Conservation (phyloP, 2,113 vertebrate species). For the Elephantulus edwardii region DNA sequence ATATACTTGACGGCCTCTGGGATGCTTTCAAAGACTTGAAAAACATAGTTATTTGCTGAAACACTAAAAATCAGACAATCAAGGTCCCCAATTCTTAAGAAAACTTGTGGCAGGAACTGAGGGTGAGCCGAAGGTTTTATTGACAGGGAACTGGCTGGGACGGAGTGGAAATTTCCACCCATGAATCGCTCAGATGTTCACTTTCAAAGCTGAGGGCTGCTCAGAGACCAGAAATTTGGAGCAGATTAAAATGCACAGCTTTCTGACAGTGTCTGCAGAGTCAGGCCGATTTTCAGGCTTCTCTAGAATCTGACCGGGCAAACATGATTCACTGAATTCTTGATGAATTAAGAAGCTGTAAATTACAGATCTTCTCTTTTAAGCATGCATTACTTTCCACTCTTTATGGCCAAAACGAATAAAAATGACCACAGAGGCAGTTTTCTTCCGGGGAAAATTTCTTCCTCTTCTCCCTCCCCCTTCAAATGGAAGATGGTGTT, state of each 20-base stretch:
- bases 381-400: constrained; percentile 63
- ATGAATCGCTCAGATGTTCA: constrained; percentile 25
- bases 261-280: constrained; percentile 58
- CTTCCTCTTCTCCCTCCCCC: neutral
- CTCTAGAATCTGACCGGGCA: constrained; percentile 44
- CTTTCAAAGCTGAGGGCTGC: constrained; percentile 56
- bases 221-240: constrained; percentile 20
- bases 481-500: neutral
- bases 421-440: constrained; percentile 31
- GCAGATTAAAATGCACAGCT: constrained; percentile 19
- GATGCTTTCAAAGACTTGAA: neutral
- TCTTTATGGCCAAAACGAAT: constrained; percentile 43
- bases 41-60: constrained; percentile 69
- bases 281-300: constrained; percentile 57
- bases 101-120: constrained; percentile 42
- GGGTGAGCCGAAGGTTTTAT: constrained; percentile 57
- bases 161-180: constrained; percentile 67
- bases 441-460: constrained; percentile 28
- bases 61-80: constrained; percentile 58
- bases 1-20: neutral
- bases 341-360: constrained; percentile 73
- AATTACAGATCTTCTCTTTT: constrained; percentile 67
- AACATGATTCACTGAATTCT: constrained; percentile 74
- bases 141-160: constrained; percentile 57
- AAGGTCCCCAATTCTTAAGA: constrained; percentile 42